Evolutionary conservation across 2,797 vertebrate genomes (phyloP).

Genomic region (Acipenser transmontanus): DNA sequence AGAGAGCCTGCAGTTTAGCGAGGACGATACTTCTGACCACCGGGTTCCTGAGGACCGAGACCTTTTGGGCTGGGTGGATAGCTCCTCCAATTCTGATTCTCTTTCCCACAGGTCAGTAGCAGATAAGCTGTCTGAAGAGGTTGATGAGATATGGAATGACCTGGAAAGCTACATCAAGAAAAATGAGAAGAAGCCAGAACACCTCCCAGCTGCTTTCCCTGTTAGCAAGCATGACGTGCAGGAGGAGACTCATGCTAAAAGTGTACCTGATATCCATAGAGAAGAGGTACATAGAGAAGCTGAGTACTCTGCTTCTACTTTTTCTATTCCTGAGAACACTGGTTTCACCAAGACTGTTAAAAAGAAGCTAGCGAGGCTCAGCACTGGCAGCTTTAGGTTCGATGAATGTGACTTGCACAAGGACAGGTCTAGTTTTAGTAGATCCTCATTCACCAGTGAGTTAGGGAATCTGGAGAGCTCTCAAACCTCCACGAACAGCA

Average conservation of each 20-base stretch:
- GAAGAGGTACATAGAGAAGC: conserved; percentile 36
- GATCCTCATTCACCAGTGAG: conserved; percentile 62
- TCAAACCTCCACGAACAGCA: conserved; percentile 55
- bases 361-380: conserved; percentile 64
- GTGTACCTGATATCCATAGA: conserved; percentile 37
- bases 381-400: conserved; percentile 64
- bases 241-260: conserved; percentile 39
- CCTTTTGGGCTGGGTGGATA: conserved; percentile 53
- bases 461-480: conserved; percentile 61
- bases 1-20: conserved; percentile 74
- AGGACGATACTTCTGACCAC: conserved; percentile 54
- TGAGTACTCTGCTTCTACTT: conserved; percentile 18
- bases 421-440: conserved; percentile 48
- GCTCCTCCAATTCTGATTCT: conserved; percentile 63
- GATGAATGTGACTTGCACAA: conserved; percentile 51
- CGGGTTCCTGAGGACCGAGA: conserved; percentile 54
- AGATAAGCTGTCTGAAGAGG: conserved; percentile 82
- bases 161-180: conserved; percentile 94
- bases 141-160: conserved; percentile 95
- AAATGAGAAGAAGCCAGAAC: conserved; percentile 87
- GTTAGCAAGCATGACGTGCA: conserved; percentile 70
- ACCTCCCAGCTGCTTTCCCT: conserved; percentile 86
- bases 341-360: conserved; percentile 61
- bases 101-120: conserved; percentile 60
- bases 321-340: conserved; percentile 55